Base-by-base conservation (phyloP, 2,113 vertebrate species). In the Paedocypris sp. region DNA sequence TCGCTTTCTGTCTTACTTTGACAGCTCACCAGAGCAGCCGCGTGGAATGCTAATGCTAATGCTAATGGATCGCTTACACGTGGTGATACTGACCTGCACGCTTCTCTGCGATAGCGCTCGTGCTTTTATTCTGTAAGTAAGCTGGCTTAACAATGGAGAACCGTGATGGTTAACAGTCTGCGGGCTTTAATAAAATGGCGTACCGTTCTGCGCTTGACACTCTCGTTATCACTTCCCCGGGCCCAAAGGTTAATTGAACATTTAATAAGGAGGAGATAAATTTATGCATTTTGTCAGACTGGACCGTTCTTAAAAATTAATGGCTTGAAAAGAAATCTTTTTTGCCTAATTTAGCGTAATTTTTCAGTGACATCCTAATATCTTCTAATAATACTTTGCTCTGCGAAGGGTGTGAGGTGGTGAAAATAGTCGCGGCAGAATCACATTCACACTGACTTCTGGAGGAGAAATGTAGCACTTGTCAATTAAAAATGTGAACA, bases 111-210 rank as follows among this genome's bases (percentile, higher is more conserved):
- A n/a, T n/a, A n/a, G n/a, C n/a, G n/a, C n/a, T n/a, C 25, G 50
- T 54, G 8, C 39, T 35, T 13, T 54, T 79, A 74, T 76, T 79
- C 75, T 60, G 64, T 5, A 9, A 59, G 66, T 62, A 76, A 67
- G 68, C 60, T 57, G 59, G 60, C 61, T 5, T 16, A 23, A 39
- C 36, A 33, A 41, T 57, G 42, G 33, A 23, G 45, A 71, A 56
- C 61, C 36, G 80, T 84, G 79, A 86, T 80, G 79, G 63, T 74
- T 59, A 65, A 73, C 70, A 72, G 68, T 60, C 64, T 66, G 45
- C 66, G 60, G 46, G 64, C 71, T 71, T 71, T 77, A 70, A 81
- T 81, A 78, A 73, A 76, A 79, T 49, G 54, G 63, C 29, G 49
- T 66, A 69, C 56, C 50, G 45, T 47, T 62, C 66, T 67, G 47